Conservation (phyloP, 2,797 vertebrate species). For the Philypnodon macrostomus region DNA sequence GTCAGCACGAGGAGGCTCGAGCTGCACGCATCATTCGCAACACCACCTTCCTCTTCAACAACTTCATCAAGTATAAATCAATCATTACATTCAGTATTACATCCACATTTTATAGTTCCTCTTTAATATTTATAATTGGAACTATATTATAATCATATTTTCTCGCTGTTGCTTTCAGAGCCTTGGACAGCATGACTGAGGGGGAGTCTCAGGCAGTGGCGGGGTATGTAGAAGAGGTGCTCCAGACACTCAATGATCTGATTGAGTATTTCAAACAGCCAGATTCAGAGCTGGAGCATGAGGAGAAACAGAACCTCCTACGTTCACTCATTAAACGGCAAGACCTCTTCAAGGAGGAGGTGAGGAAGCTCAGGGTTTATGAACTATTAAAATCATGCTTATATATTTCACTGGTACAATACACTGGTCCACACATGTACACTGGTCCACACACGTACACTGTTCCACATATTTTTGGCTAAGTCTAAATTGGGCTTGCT, state of each 20-base stretch:
- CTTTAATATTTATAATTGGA: not conserved
- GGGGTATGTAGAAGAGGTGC: slow-evolving; percentile 86
- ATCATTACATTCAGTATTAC: not conserved
- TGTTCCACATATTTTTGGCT: no score
- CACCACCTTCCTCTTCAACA: slow-evolving; percentile 88
- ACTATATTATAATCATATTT: not conserved
- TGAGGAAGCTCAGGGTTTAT: slow-evolving; percentile 47
- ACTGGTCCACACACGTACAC: no score
- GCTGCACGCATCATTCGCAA: slow-evolving; percentile 97
- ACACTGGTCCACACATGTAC: no score
- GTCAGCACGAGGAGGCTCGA: slow-evolving; percentile 92
- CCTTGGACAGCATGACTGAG: slow-evolving; percentile 69
- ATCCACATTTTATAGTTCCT: no score
- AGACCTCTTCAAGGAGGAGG: slow-evolving; percentile 98
- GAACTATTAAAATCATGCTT: no score
- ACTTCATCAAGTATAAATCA: slow-evolving; percentile 86
- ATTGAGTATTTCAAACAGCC: slow-evolving; percentile 96
- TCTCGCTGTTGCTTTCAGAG: slow-evolving; percentile 20
- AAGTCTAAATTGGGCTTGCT: not conserved
- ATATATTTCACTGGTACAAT: no score
- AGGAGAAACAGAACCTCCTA: slow-evolving; percentile 93
- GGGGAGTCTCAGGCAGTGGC: slow-evolving; percentile 81
- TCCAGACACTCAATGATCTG: slow-evolving; percentile 92
- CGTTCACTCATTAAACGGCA: slow-evolving; percentile 97
- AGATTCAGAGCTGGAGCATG: slow-evolving; percentile 87